Conservation (phyloP, 2,113 vertebrate species). For the Xenus cinereus region DNA sequence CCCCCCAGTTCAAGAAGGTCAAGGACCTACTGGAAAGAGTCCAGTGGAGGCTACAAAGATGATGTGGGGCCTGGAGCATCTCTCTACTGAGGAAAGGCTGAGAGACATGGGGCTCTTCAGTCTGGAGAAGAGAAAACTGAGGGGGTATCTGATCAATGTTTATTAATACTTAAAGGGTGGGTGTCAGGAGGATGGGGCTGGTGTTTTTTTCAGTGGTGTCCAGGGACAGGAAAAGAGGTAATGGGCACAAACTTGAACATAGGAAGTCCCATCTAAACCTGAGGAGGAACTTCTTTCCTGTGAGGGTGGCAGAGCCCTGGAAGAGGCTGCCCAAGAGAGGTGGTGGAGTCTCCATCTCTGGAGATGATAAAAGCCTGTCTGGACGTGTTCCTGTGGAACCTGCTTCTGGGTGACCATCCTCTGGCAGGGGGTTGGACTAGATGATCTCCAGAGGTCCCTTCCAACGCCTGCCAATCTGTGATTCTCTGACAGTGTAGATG, state of each 20-base stretch:
- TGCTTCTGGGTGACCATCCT: not conserved
- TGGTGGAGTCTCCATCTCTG: not conserved
- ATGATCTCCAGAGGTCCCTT: not conserved
- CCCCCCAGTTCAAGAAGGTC: not conserved
- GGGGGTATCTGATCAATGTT: not conserved
- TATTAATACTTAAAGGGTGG: not conserved
- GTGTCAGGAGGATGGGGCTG: not conserved
- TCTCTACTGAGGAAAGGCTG: not conserved
- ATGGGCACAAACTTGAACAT: not conserved
- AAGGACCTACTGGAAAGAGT: not conserved
- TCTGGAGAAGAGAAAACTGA: not conserved
- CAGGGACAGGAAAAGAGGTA: not conserved
- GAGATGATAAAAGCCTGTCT: not conserved
- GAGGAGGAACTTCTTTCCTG: not conserved
- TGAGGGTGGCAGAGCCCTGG: not conserved
- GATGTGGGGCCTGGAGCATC: not conserved
- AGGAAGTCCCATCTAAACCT: not conserved
- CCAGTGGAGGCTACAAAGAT: not conserved
- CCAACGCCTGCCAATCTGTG: not conserved
- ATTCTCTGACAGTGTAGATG: not conserved
- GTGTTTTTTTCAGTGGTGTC: not conserved
- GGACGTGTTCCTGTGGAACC: not conserved
- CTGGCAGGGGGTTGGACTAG: not conserved
- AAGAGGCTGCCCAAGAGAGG: not conserved
- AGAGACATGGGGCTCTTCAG: not conserved